A percentile compares a stretch with the other conserved stretches of the same genome.
Evolutionary conservation across 2,888 invertebrate genomes (phyloP).

Genomic region (Nebria salina): DNA sequence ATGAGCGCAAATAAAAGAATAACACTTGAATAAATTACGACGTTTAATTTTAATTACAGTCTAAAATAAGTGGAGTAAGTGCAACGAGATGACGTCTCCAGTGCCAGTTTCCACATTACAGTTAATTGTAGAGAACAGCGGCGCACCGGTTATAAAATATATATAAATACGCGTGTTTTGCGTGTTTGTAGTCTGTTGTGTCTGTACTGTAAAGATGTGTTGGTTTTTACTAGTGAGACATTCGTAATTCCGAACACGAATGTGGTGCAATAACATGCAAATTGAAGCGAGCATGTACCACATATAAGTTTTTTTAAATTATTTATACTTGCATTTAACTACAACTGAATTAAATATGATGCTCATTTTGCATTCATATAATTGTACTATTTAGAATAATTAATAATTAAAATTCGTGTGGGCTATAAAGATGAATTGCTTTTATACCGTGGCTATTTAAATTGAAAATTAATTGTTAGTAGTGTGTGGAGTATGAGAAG

Average conservation of each 20-base stretch:
- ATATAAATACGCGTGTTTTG: conserved; percentile 3
- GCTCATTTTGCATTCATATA: not conserved
- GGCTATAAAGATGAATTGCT: not conserved
- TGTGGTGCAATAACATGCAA: conserved; percentile 37
- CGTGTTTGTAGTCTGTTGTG: not conserved
- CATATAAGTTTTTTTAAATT: not conserved
- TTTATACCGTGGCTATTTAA: too few species aligned
- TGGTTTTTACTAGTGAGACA: conserved; percentile 21
- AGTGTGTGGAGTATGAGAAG: not conserved
- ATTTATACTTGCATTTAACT: not conserved
- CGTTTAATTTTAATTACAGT: conserved; percentile 46
- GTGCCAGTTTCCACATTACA: conserved; percentile 44
- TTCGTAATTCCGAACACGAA: conserved; percentile 39
- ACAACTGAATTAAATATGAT: not conserved
- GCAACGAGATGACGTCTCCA: conserved; percentile 29
- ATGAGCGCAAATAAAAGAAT: conserved; percentile 40
- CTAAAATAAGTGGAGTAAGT: conserved; percentile 43
- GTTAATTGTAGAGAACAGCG: conserved; percentile 39
- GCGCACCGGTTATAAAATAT: conserved; percentile 30
- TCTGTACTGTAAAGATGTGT: conserved; percentile 13
- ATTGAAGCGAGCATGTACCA: conserved; percentile 25
- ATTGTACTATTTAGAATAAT: not conserved
- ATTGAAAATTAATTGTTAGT: not conserved
- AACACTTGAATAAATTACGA: conserved; percentile 44
- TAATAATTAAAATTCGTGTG: not conserved